These are phyloP conservation scores for Ursus arctos DNA, from an alignment of 2,113 vertebrate genomes.

Conservation along the genomic window DNA sequence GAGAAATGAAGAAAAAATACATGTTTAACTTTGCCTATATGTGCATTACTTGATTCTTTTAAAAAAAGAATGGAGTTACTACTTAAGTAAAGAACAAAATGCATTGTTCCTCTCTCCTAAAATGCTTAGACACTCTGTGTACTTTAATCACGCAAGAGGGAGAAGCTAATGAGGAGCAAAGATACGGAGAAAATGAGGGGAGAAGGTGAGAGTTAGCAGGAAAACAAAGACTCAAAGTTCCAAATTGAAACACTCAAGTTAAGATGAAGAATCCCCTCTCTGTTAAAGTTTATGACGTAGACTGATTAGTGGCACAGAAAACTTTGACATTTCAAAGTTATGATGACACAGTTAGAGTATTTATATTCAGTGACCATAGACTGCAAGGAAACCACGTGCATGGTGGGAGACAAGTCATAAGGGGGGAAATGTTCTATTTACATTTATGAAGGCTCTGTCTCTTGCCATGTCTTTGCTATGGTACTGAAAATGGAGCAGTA, in stretches of 20 bases:
- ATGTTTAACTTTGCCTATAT: neutral
- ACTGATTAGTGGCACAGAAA: neutral
- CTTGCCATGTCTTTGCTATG: neutral
- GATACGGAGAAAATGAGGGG: neutral
- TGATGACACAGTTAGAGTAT: neutral
- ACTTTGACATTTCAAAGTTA: conserved; percentile 3
- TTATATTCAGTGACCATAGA: neutral
- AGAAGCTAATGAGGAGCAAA: neutral
- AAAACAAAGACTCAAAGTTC: neutral
- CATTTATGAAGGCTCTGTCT: neutral
- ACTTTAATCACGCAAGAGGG: neutral
- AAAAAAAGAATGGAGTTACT: neutral
- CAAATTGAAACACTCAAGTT: neutral
- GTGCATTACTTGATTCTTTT: neutral
- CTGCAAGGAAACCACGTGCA: neutral
- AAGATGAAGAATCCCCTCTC: neutral
- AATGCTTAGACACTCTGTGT: neutral
- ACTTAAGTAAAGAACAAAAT: neutral
- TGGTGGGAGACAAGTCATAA: neutral
- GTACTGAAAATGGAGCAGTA: neutral
- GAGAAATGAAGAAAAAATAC: neutral
- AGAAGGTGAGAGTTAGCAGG: neutral
- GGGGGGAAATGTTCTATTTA: neutral
- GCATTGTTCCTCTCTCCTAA: neutral
- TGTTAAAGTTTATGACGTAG: neutral